Base-by-base conservation (phyloP, 2,888 invertebrate species). In the Mimachlamys varia region DNA sequence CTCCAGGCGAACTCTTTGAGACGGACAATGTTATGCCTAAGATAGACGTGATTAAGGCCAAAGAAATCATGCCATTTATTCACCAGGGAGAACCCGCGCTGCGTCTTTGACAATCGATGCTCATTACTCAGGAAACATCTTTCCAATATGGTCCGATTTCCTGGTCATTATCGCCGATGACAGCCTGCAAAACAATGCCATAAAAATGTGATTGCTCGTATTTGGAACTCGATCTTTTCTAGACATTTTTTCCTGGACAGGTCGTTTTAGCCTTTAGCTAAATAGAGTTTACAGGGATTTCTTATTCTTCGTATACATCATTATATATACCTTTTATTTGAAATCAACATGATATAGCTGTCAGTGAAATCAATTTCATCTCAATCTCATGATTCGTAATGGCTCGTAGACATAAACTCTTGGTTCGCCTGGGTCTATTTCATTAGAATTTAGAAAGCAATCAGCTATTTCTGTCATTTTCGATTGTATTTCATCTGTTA, bases 61-160 rank as follows among this genome's bases (percentile, higher is more conserved):
- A 76, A 76, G 22, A 76, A 76, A 76, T 12, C 76, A 22, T 27
- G 15, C 76, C 76, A 76, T 76, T 33, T 12, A 76, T 76, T 76
- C 76, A 76, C 76, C 13, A 76, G 76, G 76, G 76, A 76, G 27
- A 76, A 27, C 7, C 33, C 76, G 10, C 76, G 76, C 33, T 76
- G 76, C 33, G 76, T 33, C 10, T 33, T 27, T 27, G 76, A 76
- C 76, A 76, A 76, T 76, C 76, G 10, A 76, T 76, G 76, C 13
- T 76, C 76, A 76, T 76, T 76, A 76, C 33, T 76, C 76, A 76
- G 76, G 17, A 76, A 76, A 76, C 76, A 76, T 76, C 76, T 76
- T 76, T 76, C 76, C 27, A 27, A 76, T 33, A 27, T 76, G 13
- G 33, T 76, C 15, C 10, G 76, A 76, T 22, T 76, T 76, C 76